Conservation (phyloP, 2,797 vertebrate species). For the Mormyrops boulengeri region DNA sequence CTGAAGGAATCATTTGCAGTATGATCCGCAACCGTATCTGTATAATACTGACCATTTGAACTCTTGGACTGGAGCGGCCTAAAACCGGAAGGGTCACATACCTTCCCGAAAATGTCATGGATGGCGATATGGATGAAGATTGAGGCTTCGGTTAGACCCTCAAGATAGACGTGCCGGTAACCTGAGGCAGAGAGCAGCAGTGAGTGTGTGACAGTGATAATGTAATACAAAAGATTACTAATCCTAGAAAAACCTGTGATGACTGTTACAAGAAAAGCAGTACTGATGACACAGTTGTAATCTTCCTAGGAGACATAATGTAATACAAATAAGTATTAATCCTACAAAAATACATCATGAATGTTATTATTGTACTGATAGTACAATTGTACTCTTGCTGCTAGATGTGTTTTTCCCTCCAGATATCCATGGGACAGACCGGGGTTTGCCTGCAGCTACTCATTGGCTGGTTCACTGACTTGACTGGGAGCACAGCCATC, state of each 20-base stretch:
- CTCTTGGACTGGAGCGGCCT: background rate
- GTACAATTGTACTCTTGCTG: background rate
- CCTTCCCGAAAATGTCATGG: slow-evolving; percentile 96
- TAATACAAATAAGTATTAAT: background rate
- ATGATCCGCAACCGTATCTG: background rate
- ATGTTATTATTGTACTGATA: background rate
- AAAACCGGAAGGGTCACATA: slow-evolving; percentile 41
- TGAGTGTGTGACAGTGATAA: background rate
- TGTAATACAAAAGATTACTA: background rate
- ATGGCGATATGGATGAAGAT: slow-evolving; percentile 94
- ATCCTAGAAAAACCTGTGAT: background rate
- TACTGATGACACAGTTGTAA: background rate
- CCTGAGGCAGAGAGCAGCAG: slow-evolving; percentile 56
- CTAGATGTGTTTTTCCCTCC: background rate
- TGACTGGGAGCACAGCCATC: background rate
- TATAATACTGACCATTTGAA: background rate
- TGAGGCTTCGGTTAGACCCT: slow-evolving; percentile 91
- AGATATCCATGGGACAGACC: background rate
- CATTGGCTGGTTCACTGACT: background rate
- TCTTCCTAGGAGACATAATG: background rate
- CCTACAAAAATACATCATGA: background rate
- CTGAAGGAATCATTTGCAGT: background rate
- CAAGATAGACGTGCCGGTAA: slow-evolving; percentile 93
- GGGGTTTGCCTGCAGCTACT: background rate
- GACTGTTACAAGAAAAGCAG: background rate